Base-by-base conservation (phyloP, 2,797 vertebrate genomes). In the Sorex maritimensis region DNA sequence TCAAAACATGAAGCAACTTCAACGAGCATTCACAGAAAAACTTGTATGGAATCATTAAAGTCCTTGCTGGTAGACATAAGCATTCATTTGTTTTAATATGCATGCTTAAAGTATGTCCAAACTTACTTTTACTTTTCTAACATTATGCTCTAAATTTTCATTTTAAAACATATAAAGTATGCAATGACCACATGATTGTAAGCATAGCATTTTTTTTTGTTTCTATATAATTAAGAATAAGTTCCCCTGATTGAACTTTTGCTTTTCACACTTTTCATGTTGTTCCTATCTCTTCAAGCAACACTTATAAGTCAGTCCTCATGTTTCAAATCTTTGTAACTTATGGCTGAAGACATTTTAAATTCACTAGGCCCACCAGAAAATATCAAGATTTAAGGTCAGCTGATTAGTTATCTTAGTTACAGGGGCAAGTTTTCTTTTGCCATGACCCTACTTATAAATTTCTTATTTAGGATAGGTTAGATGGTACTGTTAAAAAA, bases 1-100 rank as follows among this genome's bases (percentile, higher is more conserved):
- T 94, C 94, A 86, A 88, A 97, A 96, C 81, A 46, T 88, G 94
- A 96, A 93, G 30, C 77, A 71, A 84, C 94, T 93, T 96, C 44
- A 97, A 85, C 89, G 91, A 86, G 88, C 5, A 94, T 95, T 41
- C n/a, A 23, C 61, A 94, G 75, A 49, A 96, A 96, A 90, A 88
- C 34, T 19, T 28, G 79, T 12, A 85, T 88, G 88, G 88, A 75
- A 91, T 96, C 86, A 44, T 95, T 41, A 5, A 26, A n/a, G 68
- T 89, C 28, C 72, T 5, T 0, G 52, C 92, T 88, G 87, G 90
- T 52, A 71, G 49, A 87, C 86, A 89, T 93, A 93, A 75, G 30
- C 28, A 41, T 34, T 46, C 44, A 61, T 2, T 26, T 96, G 5
- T 23, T 83, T 92, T 81, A 38, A 68, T 81, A 81, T 10, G 4